Evolutionary conservation across 2,113 vertebrate genomes (phyloP).

Genomic region (Cathartes aura): DNA sequence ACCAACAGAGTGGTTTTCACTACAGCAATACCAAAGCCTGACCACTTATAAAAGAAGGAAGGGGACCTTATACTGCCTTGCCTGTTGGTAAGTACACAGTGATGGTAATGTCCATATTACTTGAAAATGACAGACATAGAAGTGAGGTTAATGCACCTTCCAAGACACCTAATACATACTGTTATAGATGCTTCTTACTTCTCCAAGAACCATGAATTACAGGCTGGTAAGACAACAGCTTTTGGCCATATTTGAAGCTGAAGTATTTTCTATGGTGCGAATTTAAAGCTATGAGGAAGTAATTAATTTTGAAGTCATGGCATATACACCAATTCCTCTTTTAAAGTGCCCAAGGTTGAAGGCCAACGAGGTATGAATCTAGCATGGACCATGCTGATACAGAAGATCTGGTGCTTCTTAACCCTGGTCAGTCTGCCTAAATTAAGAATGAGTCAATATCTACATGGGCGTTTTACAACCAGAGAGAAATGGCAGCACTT

Average conservation of each 20-base stretch:
- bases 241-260: background rate
- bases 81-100: background rate
- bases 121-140: background rate
- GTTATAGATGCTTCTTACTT: rapidly evolving
- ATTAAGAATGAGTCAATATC: background rate
- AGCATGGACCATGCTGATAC: background rate
- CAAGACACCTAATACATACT: background rate
- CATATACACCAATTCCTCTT: background rate
- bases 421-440: background rate
- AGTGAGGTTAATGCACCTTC: background rate
- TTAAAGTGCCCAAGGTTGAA: background rate
- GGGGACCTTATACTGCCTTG: background rate
- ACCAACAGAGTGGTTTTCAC: background rate
- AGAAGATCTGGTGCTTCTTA: background rate
- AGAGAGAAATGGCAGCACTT: background rate
- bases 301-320: background rate
- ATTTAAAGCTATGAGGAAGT: background rate
- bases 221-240: background rate
- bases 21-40: background rate
- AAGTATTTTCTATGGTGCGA: background rate
- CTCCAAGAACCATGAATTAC: background rate
- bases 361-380: background rate
- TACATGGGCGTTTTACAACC: background rate
- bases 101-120: background rate
- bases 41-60: background rate